These are phyloP conservation scores for Coreius guichenoti DNA, from an alignment of 2,797 vertebrate species.

Conservation along the genomic window DNA sequence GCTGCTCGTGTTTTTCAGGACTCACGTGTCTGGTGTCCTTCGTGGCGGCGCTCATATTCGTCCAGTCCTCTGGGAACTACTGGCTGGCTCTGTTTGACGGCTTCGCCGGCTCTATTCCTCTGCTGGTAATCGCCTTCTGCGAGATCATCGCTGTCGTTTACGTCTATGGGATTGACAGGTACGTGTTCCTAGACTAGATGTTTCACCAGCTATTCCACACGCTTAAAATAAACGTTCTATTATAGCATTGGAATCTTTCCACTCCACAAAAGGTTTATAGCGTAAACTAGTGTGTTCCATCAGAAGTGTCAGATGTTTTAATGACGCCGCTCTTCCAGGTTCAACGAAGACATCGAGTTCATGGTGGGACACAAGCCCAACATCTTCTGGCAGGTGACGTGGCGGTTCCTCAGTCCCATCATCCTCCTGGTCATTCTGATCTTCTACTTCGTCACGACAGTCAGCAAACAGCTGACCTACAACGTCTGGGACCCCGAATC, in stretches of 20 bases:
- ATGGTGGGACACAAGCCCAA: constrained; percentile 89
- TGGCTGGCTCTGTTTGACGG: constrained; percentile 91
- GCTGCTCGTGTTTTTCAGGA: constrained; percentile 71
- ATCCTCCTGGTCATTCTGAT: constrained; percentile 84
- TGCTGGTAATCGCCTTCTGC: constrained; percentile 90
- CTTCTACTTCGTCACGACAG: constrained; percentile 81
- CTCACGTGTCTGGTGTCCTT: constrained; percentile 81
- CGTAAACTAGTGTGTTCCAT: not conserved
- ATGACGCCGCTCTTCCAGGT: constrained; percentile 70
- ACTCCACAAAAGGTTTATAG: too few species aligned
- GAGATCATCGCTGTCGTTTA: constrained; percentile 91
- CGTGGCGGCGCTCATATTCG: constrained; percentile 85
- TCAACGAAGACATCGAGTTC: constrained; percentile 85
- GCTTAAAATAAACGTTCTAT: not conserved
- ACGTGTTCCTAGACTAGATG: not conserved
- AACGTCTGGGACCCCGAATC: constrained; percentile 72
- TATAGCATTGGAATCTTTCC: too few species aligned
- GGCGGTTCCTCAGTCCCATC: constrained; percentile 84
- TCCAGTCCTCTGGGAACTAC: constrained; percentile 89
- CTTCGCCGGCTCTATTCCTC: constrained; percentile 93
- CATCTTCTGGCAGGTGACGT: constrained; percentile 86
- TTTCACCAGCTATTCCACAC: not conserved
- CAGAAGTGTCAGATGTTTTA: not conserved
- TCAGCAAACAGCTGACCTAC: constrained; percentile 77
- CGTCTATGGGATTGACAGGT: constrained; percentile 90